phyloP scores from a whole-genome alignment of 2,113 vertebrate genomes.

The Onychostruthus taczanowskii region DNA sequence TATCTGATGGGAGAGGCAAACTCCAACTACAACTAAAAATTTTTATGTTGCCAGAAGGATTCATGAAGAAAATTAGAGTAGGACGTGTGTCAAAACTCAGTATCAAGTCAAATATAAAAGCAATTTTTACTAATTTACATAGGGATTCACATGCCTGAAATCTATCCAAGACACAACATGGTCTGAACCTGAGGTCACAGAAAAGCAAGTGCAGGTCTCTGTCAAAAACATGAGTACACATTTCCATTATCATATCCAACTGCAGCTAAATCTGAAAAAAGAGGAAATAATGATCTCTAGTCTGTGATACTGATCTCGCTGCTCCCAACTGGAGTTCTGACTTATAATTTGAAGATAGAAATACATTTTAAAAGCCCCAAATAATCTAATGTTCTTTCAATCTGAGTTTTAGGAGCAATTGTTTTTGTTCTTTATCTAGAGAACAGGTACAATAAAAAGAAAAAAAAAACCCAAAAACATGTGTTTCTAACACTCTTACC shows the following conservation, averaged over 20 bases:
- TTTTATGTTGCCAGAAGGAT: neutral
- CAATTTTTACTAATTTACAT: neutral
- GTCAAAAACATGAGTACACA: neutral
- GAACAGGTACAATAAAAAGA: neutral
- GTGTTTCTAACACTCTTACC: neutral
- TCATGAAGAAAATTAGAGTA: neutral
- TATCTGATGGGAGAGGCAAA: neutral
- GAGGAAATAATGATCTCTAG: neutral
- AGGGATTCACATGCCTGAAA: neutral
- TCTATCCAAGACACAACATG: neutral
- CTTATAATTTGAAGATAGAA: neutral
- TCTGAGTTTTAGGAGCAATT: neutral
- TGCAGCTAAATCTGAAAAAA: neutral
- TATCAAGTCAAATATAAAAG: neutral
- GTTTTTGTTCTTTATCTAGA: neutral
- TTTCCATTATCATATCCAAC: neutral
- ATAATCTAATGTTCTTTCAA: neutral
- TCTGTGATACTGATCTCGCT: neutral
- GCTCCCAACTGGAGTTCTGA: neutral
- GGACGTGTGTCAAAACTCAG: neutral
- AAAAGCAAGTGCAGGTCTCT: neutral
- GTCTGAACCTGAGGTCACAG: neutral
- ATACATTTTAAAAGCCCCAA: neutral
- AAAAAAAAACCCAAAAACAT: neutral
- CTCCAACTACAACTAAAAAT: neutral